Evolutionary conservation across 2,888 invertebrate species (phyloP).

Genomic region (Drosophila hamatofila): DNA sequence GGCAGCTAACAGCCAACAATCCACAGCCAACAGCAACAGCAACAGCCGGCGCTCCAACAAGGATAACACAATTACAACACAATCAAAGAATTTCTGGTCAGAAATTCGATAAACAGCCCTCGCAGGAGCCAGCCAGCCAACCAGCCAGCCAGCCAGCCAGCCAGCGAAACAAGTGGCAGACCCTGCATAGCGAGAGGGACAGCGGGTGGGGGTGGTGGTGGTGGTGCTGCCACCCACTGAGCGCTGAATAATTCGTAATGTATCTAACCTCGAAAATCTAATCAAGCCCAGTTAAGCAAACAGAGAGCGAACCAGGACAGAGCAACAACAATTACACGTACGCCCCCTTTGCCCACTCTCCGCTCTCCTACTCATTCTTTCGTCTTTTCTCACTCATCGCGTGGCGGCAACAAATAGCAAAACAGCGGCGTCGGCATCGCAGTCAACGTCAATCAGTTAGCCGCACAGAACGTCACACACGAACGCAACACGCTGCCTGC

Average conservation of each 20-base stretch:
- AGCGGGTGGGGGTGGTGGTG: neutral
- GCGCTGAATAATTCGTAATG: constrained; percentile 80
- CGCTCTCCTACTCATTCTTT: constrained; percentile 9
- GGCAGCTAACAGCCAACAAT: constrained; percentile 2
- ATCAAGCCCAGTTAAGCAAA: constrained; percentile 82
- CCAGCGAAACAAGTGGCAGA: constrained; percentile 48
- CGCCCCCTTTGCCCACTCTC: neutral
- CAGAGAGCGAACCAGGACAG: constrained; percentile 35
- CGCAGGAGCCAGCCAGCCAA: constrained; percentile 28
- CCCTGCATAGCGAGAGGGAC: neutral
- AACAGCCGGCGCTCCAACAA: constrained; percentile 39
- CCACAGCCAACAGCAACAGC: constrained; percentile 13
- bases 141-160: neutral
- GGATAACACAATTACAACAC: constrained; percentile 77
- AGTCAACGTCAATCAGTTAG: constrained; percentile 66
- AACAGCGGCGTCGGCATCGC: constrained; percentile 34
- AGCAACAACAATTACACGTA: constrained; percentile 36
- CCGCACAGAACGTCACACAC: constrained; percentile 83
- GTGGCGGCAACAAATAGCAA: constrained; percentile 33
- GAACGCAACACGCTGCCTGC: constrained; percentile 82
- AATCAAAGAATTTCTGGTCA: constrained; percentile 74
- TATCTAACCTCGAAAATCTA: constrained; percentile 82
- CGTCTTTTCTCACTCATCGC: constrained; percentile 14
- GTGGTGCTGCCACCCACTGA: constrained; percentile 33
- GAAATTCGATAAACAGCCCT: constrained; percentile 69